Evolutionary conservation across 2,113 vertebrate genomes (phyloP).

Genomic region (Zingel zingel): DNA sequence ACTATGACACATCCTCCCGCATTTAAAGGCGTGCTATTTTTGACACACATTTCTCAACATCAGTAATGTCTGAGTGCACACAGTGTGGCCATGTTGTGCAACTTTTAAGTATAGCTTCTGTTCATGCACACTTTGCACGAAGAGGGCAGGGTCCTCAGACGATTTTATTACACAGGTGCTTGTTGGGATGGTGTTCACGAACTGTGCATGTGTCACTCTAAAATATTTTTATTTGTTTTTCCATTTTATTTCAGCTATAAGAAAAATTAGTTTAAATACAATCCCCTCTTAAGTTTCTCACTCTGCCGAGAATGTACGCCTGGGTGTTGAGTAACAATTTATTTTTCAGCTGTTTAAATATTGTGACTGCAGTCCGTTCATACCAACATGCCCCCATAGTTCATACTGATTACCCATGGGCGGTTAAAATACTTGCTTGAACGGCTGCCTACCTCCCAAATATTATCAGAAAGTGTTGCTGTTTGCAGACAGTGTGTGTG

Average conservation of each 20-base stretch:
- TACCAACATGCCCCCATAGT: conserved; percentile 22
- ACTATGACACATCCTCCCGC: conserved; percentile 69
- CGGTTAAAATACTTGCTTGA: conserved; percentile 12
- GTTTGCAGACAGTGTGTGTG: neutral
- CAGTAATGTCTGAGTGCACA: conserved; percentile 71
- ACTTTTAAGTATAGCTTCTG: conserved; percentile 69
- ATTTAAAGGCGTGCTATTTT: conserved; percentile 70
- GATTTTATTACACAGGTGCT: conserved; percentile 24
- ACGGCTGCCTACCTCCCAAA: neutral
- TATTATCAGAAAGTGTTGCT: conserved; percentile 25
- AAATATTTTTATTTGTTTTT: neutral
- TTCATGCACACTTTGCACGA: conserved; percentile 32
- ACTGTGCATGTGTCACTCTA: neutral
- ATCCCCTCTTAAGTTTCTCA: neutral
- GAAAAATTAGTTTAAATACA: neutral
- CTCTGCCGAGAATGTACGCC: neutral
- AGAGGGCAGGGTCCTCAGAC: conserved; percentile 50
- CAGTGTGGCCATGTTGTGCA: conserved; percentile 73
- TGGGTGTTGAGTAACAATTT: conserved; percentile 8
- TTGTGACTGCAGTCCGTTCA: conserved; percentile 29
- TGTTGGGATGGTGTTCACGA: neutral
- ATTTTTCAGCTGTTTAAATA: conserved; percentile 37
- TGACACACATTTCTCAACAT: conserved; percentile 69
- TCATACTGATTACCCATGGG: conserved; percentile 45
- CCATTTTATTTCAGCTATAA: neutral